Percentiles rank a stretch among this genome's conserved stretches.
phyloP scores from a whole-genome alignment of 2,113 vertebrate genomes.

The Pantherophis guttatus region DNA sequence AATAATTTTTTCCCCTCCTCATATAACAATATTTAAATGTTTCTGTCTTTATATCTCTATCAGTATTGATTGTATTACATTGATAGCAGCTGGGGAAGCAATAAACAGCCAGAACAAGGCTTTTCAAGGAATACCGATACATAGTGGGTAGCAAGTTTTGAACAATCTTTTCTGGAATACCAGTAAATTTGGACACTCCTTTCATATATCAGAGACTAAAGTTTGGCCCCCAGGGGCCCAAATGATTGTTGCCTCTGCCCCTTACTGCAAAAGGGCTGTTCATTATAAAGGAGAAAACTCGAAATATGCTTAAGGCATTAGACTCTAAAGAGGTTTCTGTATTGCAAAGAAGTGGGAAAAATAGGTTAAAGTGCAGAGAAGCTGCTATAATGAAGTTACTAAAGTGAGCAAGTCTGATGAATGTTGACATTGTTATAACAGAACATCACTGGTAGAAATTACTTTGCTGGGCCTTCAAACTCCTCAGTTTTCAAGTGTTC shows the following conservation, averaged over 20 bases:
- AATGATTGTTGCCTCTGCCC: constrained; percentile 62
- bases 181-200: constrained; percentile 62
- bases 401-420: neutral
- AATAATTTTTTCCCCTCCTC: constrained; percentile 29
- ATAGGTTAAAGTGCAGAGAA: neutral
- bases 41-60: constrained; percentile 42
- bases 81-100: constrained; percentile 57
- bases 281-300: constrained; percentile 19
- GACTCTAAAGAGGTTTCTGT: neutral
- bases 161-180: constrained; percentile 67
- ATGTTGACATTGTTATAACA: neutral
- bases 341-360: constrained; percentile 4
- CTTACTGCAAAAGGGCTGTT: constrained; percentile 33
- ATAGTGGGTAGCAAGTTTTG: constrained; percentile 34
- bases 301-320: neutral
- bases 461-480: neutral
- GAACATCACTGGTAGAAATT: neutral
- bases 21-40: constrained; percentile 23
- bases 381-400: neutral
- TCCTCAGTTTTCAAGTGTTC: neutral
- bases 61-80: constrained; percentile 54
- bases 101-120: constrained; percentile 73
- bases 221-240: constrained; percentile 57
- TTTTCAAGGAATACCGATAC: constrained; percentile 62
- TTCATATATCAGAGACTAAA: constrained; percentile 47